These are phyloP conservation scores for Clytia hemisphaerica DNA, from an alignment of 30 jellyfish, hydroid and myxozoan genomes.

Conservation along the genomic window DNA sequence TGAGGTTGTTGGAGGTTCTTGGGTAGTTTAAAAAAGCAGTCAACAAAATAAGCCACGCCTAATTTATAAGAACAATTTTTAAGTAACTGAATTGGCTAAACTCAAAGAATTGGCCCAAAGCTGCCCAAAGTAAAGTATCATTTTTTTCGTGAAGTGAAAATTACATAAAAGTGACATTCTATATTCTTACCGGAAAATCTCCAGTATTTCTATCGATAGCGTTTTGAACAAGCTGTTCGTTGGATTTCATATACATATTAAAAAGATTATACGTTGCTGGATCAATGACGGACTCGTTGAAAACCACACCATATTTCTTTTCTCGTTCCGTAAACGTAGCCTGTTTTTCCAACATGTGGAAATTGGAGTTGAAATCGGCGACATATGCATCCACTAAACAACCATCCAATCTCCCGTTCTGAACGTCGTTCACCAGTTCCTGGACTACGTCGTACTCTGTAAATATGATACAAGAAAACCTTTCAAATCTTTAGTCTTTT, in stretches of 20 bases:
- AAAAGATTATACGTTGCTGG: background rate
- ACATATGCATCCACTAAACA: conserved; percentile 17
- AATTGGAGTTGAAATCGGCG: background rate
- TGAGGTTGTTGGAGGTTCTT: no score
- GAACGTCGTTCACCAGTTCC: background rate
- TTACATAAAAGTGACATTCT: no score
- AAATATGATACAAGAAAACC: no score
- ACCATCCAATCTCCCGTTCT: background rate
- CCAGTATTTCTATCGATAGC: background rate
- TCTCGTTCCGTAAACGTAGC: background rate
- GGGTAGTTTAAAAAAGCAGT: no score
- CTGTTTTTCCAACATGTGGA: background rate
- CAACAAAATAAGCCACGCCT: no score
- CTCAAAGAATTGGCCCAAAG: no score
- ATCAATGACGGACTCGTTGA: background rate
- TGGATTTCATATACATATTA: background rate
- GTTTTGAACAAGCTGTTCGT: background rate
- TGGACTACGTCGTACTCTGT: background rate
- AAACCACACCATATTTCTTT: conserved; percentile 11
- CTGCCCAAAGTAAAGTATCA: no score
- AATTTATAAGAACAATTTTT: no score
- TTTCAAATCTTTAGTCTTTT: no score
- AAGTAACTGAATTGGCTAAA: no score
- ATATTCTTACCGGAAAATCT: conserved; percentile 18
- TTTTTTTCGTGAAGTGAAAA: no score